Evolutionary conservation across 2,797 vertebrate species (phyloP), one percentile per base, ranked within the genome.

Genomic region (Peromyscus nudipes): DNA sequence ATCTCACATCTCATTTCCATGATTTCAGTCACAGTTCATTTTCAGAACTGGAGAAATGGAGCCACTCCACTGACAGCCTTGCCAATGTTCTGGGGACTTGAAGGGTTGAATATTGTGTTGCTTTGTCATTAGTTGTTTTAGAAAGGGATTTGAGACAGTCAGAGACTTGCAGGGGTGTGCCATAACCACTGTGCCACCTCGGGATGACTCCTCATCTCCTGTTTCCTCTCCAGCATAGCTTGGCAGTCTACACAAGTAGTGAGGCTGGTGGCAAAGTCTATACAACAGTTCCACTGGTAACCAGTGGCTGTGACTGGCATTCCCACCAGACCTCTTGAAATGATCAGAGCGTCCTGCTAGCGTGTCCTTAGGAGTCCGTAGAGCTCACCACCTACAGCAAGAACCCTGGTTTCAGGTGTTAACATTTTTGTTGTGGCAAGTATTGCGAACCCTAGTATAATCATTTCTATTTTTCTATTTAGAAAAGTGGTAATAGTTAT

Each of bases 401-500:
- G 31, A 29, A 21, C 27, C 86, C 46, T 55, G n/a, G 43, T 75
- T 79, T 62, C 1, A 4, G 31, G 6, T 46, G 40, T 60, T 55
- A 25, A n/a, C 4, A 82, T n/a, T 84, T 34, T 57, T 81, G 34
- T 13, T 31, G 0, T 12, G 57, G n/a, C 25, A 52, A 5, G 46
- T 19, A 49, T 37, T 57, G 4, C 40, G 31, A 27, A 6, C 14
- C 43, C n/a, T 83, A 10, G 13, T 34, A 57, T 89, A 13, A 52
- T 62, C 77, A 69, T 7, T 80, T 91, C 43, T 16, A 43, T 64
- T 88, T 65, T 29, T 31, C 49, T 8, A 4, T 46, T 21, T 82
- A 57, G 34, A 90, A 92, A 62, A 93, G 75, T 52, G n/a, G 7
- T 29, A n/a, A 75, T 83, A 37, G 71, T 65, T 37, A n/a, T n/a